Evolutionary conservation across 2,797 vertebrate genomes (phyloP), one percentile per base, ranked within the genome.

Genomic region (Chromis chromis): DNA sequence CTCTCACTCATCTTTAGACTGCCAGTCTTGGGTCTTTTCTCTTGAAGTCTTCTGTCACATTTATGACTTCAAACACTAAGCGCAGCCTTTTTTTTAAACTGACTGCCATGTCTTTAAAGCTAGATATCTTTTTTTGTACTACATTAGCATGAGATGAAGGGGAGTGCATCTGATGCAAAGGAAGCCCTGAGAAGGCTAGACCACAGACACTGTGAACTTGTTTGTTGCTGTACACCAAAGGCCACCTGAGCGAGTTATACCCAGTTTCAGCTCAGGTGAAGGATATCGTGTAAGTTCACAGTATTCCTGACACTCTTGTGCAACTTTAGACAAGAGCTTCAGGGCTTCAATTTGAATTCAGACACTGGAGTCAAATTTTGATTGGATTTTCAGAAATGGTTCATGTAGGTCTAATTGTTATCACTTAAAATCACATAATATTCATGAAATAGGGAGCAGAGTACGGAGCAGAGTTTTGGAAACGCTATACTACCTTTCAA

Each of bases 41-140:
- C 93, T 92, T 94, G 90, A 93, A 94, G 93, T 93, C 90, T 85
- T 92, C 91, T 92, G 92, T 93, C 92, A 93, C 92, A 94, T 92
- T 93, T 93, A 93, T 67, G 85, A 89, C 93, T 94, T 95, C 94
- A 95, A 94, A 95, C 89, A 76, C 76, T 71, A 86, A 86, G 85
- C 93, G 86, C 85, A 90, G 88, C 76, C 87, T 80, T 90, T 92
- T 93, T 89, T 88, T 55, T 21, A 92, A n/a, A 92, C 87, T 73
- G 88, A 87, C 92, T 91, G 92, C 91, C 93, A 90, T 91, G 91
- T 92, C 87, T 93, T 95, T 93, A 92, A 94, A 94, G 91, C 84
- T 82, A 84, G 86, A 92, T 93, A 91, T 94, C 77, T 90, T 68
- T 66, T 84, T 87, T 90, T 90, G 86, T 86, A 81, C 77, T 68